Evolutionary conservation across 2,113 vertebrate species (phyloP).

Genomic region (Chionomys nivalis): DNA sequence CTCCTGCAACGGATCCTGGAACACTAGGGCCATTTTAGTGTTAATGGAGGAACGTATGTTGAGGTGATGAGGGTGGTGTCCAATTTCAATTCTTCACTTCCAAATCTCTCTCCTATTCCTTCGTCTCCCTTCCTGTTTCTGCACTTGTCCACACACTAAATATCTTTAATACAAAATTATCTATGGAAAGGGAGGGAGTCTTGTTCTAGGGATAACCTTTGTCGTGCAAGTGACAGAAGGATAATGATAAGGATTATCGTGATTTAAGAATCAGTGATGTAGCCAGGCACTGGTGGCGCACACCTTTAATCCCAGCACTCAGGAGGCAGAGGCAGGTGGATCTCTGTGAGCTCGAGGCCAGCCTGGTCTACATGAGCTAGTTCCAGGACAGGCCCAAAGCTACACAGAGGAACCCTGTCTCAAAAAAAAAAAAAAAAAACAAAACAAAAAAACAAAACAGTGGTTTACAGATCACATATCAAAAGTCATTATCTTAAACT

Average conservation of each 20-base stretch:
- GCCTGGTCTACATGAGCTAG: too few species aligned
- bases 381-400: too few species aligned
- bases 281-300: too few species aligned
- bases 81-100: neutral
- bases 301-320: too few species aligned
- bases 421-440: too few species aligned
- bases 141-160: neutral
- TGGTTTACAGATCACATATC: neutral
- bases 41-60: neutral
- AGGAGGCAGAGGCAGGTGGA: too few species aligned
- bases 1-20: neutral
- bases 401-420: too few species aligned
- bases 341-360: too few species aligned
- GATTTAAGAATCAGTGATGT: neutral
- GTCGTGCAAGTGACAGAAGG: neutral
- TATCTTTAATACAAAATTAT: neutral
- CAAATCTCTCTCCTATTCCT: neutral
- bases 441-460: too few species aligned
- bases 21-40: neutral
- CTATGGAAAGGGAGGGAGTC: neutral
- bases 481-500: conserved; percentile 12
- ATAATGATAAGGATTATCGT: neutral
- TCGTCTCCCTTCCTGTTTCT: neutral
- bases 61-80: neutral
- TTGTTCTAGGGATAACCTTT: conserved; percentile 5